phyloP scores from a whole-genome alignment of 2,797 vertebrate species.

The Alouatta caraya region DNA sequence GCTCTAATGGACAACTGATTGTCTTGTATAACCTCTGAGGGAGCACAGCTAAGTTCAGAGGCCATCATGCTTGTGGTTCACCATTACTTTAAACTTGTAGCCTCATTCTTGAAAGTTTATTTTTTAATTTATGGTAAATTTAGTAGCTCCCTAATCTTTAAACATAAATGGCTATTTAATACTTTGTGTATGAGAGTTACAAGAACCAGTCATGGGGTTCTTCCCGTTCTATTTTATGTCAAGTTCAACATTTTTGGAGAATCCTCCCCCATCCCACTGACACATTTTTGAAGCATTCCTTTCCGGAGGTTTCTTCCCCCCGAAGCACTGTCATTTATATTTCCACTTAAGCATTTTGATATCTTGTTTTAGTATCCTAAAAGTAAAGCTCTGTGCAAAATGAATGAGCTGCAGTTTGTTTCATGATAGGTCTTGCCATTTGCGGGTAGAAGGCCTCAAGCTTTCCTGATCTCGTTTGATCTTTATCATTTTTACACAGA shows the following conservation, averaged over 20 bases:
- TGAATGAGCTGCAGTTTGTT: not conserved
- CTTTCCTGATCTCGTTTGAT: slow-evolving; percentile 20
- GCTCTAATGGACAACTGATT: not conserved
- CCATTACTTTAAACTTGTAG: not conserved
- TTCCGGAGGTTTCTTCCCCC: not conserved
- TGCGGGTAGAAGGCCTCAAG: not conserved
- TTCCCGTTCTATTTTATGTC: slow-evolving; percentile 25
- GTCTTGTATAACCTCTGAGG: not conserved
- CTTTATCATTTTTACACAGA: not conserved
- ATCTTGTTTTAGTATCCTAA: slow-evolving; percentile 26
- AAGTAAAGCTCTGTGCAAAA: not conserved
- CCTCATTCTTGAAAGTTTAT: not conserved
- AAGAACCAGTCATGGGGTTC: not conserved
- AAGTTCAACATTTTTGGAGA: not conserved
- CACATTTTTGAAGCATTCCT: not conserved
- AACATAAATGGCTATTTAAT: slow-evolving; percentile 9
- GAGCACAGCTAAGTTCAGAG: not conserved
- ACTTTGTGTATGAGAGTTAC: not conserved
- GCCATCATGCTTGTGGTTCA: not conserved
- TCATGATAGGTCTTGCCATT: not conserved
- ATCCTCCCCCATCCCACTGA: not conserved
- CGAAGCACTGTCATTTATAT: not conserved
- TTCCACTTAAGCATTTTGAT: not conserved
- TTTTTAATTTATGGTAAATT: slow-evolving; percentile 9
- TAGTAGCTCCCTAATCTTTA: not conserved